A percentile compares a stretch with the other conserved stretches of the same genome.
Conservation (phyloP, 2,797 vertebrate species). For the Lindbergichthys nudifrons region DNA sequence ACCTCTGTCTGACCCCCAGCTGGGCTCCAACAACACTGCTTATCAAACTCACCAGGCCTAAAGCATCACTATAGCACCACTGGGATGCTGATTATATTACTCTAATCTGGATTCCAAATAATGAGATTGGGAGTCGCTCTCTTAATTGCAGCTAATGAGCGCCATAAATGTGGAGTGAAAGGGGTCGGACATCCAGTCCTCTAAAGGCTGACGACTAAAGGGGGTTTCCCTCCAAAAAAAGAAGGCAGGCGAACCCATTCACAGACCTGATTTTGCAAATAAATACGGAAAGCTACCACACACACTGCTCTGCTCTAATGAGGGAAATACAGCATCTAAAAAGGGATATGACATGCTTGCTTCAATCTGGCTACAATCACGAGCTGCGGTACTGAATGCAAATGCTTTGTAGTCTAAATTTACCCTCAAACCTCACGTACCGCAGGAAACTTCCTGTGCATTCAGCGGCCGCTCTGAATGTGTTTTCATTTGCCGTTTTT, state of each 20-base stretch:
- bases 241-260: conserved; percentile 27
- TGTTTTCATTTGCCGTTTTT: conserved; percentile 36
- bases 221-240: conserved; percentile 71
- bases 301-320: conserved; percentile 31
- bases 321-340: conserved; percentile 20
- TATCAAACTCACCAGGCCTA: conserved; percentile 44
- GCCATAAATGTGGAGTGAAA: conserved; percentile 69
- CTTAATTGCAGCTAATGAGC: conserved; percentile 67
- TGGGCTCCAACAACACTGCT: conserved; percentile 65
- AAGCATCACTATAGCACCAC: conserved; percentile 29
- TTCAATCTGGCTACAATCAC: conserved; percentile 58
- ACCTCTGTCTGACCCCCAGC: conserved; percentile 76
- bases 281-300: conserved; percentile 41
- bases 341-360: conserved; percentile 13
- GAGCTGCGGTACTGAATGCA: conserved; percentile 19
- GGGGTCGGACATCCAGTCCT: conserved; percentile 6
- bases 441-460: conserved; percentile 65
- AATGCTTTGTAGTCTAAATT: conserved; percentile 64
- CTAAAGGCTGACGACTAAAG: conserved; percentile 31
- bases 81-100: conserved; percentile 58
- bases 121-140: conserved; percentile 30
- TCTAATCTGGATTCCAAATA: conserved; percentile 58
- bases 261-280: conserved; percentile 33
- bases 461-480: conserved; percentile 35
- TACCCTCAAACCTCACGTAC: conserved; percentile 56